Base-by-base conservation (phyloP, 1,140 invertebrate species). In the Mesaphorura yosii region DNA sequence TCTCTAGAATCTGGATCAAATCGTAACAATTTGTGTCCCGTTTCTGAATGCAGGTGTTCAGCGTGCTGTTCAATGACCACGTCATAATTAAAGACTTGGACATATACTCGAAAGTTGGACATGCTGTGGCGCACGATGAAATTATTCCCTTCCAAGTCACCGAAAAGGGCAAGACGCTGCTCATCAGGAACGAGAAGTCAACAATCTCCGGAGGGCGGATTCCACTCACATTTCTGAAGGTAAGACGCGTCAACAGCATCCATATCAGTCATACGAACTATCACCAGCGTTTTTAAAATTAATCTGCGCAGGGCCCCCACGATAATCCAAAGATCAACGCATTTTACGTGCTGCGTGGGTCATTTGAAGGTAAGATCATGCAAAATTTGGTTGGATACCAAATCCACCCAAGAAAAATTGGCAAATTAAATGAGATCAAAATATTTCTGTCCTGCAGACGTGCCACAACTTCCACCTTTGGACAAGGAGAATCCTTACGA, bases 241-340 rank as follows among this genome's bases (percentile, higher is more conserved):
- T 77, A 58, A 53, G 56, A 52, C 23, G 22, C 22, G 22, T 26
- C 12, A 10, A 46, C 15, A 7, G 23, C 14, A 10, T 6, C 7
- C 25, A 27, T 7, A 46, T 46, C 12, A 46, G 19, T 46, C 25
- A 34, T 10, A 34, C n/a, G 10, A 34, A 34, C 31, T 34, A n/a
- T 10, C n/a, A 34, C 31, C n/a, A 34, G n/a, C n/a, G 10, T 34
- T 34, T 10, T 46, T 7, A 10, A 25, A 25, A 22, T 20, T 20
- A 25, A 25, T 62, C 55, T 76, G 74, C 22, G n/a, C 66, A 84
- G 80, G 88, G 88, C 12, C 83, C 87, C 52, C 75, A 83, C 68
- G 92, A 97, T 70, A 97, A 97, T 75, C 92, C 92, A 12, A 97
- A 97, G 75, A 84, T 95, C 23, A 97, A 97, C 78, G 92, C 90